Evolutionary conservation across 2,888 invertebrate species (phyloP).

Genomic region (Magallana nippona): DNA sequence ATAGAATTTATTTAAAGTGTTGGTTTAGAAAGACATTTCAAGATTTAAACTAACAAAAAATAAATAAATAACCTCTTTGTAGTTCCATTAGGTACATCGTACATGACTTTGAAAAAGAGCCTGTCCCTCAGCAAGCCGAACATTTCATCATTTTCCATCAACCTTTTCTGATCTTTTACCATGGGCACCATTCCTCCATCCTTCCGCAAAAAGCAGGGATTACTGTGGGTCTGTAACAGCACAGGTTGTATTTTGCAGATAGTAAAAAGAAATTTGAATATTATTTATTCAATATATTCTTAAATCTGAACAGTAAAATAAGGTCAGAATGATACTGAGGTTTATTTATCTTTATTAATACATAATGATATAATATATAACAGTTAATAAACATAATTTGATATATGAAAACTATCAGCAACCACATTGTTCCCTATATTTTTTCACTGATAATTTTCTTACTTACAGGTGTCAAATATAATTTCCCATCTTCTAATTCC

Average conservation of each 20-base stretch:
- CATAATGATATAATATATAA: too few species aligned
- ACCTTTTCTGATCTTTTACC: constrained; percentile 76
- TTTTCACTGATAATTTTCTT: background rate
- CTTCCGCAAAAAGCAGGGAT: constrained; percentile 79
- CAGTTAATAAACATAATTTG: too few species aligned
- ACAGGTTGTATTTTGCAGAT: background rate
- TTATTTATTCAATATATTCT: too few species aligned
- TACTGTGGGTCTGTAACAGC: constrained; percentile 78
- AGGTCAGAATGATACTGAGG: too few species aligned
- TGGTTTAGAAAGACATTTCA: too few species aligned
- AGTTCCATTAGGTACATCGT: constrained; percentile 60
- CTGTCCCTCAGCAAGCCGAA: constrained; percentile 79
- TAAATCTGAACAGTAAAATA: too few species aligned
- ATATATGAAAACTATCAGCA: too few species aligned
- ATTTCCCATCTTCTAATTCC: constrained; percentile 77
- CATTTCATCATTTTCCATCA: constrained; percentile 78
- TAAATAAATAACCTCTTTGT: constrained; percentile 48
- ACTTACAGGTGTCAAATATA: constrained; percentile 79
- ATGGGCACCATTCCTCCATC: constrained; percentile 70
- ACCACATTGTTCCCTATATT: too few species aligned
- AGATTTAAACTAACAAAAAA: too few species aligned
- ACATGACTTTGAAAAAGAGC: constrained; percentile 74
- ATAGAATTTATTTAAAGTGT: too few species aligned
- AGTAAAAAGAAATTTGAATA: too few species aligned
- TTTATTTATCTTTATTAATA: too few species aligned